Conservation (phyloP, 2,113 vertebrate genomes). For the Sminthopsis crassicaudata region DNA sequence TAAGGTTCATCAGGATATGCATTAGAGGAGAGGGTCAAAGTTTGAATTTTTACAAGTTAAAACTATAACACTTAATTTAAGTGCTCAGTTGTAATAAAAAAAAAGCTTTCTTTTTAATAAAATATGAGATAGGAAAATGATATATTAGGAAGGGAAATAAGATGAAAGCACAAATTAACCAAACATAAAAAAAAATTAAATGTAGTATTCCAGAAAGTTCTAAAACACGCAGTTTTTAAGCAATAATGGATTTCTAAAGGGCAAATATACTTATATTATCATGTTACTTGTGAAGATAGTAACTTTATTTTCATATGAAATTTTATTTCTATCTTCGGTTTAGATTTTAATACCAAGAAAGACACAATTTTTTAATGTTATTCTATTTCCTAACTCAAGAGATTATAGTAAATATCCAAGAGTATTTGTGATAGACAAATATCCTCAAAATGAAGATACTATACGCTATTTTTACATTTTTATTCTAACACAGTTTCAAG, state of each 20-base stretch:
- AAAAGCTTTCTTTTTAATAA: slow-evolving; percentile 12
- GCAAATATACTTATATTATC: slow-evolving; percentile 29
- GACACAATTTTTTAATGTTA: slow-evolving; percentile 16
- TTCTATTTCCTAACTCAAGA: slow-evolving; percentile 26
- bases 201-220: slow-evolving; percentile 38
- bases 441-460: slow-evolving; percentile 44
- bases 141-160: slow-evolving; percentile 36
- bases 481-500: neutral
- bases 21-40: slow-evolving; percentile 27
- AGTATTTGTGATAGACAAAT: neutral
- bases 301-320: slow-evolving; percentile 23
- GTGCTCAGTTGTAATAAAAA: slow-evolving; percentile 8
- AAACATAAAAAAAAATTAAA: slow-evolving; percentile 49
- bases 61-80: slow-evolving; percentile 24
- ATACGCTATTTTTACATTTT: neutral
- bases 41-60: slow-evolving; percentile 25
- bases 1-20: slow-evolving; percentile 3
- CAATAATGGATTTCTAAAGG: slow-evolving; percentile 30
- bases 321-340: slow-evolving; percentile 48
- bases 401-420: neutral
- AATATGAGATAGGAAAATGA: slow-evolving; percentile 19
- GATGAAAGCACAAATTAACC: slow-evolving; percentile 25
- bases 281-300: slow-evolving; percentile 17
- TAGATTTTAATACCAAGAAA: slow-evolving; percentile 24
- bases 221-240: slow-evolving; percentile 23